phyloP scores from a whole-genome alignment of 1,140 invertebrate genomes.

The Batillaria attramentaria region DNA sequence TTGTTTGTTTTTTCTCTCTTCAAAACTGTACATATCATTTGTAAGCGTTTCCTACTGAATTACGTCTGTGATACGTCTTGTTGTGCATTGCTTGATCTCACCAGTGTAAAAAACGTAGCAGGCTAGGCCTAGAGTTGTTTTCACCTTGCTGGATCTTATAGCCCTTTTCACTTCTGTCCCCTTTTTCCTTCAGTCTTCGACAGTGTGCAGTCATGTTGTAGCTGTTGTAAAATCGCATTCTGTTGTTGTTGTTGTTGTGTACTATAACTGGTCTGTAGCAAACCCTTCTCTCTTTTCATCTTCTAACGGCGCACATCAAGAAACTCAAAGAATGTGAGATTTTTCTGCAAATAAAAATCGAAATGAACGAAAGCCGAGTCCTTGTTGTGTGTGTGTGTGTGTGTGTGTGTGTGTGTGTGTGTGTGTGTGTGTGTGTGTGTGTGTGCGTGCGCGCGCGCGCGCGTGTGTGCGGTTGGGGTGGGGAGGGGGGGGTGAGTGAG shows the following conservation, averaged over 20 bases:
- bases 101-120: too few relatives aligned
- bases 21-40: background rate
- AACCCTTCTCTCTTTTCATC: background rate
- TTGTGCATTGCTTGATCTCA: background rate
- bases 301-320: background rate
- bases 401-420: background rate
- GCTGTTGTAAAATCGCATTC: background rate
- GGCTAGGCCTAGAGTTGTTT: too few relatives aligned
- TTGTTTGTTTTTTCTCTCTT: background rate
- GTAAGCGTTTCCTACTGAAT: background rate
- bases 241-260: too few relatives aligned
- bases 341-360: slow-evolving; percentile 20
- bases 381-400: background rate
- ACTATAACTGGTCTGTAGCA: too few relatives aligned
- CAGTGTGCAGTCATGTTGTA: background rate
- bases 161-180: background rate
- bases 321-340: background rate
- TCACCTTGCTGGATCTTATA: background rate
- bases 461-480: too few relatives aligned
- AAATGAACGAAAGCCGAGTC: background rate
- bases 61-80: background rate
- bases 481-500: slow-evolving; percentile 14
- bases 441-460: background rate
- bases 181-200: background rate
- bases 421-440: slow-evolving; percentile 6